Percentiles rank a stretch among this genome's conserved stretches.
These are phyloP conservation scores for Ciconia maguari DNA, from an alignment of 2,113 vertebrate species.

Conservation along the genomic window DNA sequence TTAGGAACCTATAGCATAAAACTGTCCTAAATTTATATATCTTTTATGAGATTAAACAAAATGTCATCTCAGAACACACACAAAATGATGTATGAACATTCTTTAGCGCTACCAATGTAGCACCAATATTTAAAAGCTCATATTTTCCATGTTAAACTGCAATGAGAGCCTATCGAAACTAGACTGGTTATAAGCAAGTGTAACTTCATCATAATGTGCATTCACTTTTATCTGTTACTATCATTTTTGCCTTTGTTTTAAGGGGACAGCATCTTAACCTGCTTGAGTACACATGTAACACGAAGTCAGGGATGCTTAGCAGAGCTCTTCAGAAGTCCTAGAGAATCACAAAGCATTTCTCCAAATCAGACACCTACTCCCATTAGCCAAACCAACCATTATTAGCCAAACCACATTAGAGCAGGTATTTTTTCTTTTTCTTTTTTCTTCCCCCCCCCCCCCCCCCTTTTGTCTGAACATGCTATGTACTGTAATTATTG, in stretches of 20 bases:
- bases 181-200: background rate
- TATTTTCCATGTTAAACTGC: background rate
- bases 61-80: background rate
- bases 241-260: background rate
- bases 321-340: slow-evolving; percentile 65
- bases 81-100: background rate
- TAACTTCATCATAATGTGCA: background rate
- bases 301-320: slow-evolving; percentile 47
- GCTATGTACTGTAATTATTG: background rate
- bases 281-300: slow-evolving; percentile 59
- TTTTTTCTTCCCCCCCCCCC: fast-evolving
- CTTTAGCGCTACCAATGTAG: background rate
- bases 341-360: slow-evolving; percentile 55
- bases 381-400: slow-evolving; percentile 66
- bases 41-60: background rate
- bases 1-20: background rate
- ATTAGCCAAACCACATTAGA: slow-evolving; percentile 70
- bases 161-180: background rate
- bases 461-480: background rate
- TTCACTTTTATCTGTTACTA: background rate
- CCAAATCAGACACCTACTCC: slow-evolving; percentile 64
- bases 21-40: background rate
- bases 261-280: slow-evolving; percentile 68
- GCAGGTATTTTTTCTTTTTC: slow-evolving; percentile 46
- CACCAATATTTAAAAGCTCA: background rate